Evolutionary conservation across 2,797 vertebrate genomes (phyloP), one percentile per base, ranked within the genome.

Genomic region (Gymnopithys bicolor): DNA sequence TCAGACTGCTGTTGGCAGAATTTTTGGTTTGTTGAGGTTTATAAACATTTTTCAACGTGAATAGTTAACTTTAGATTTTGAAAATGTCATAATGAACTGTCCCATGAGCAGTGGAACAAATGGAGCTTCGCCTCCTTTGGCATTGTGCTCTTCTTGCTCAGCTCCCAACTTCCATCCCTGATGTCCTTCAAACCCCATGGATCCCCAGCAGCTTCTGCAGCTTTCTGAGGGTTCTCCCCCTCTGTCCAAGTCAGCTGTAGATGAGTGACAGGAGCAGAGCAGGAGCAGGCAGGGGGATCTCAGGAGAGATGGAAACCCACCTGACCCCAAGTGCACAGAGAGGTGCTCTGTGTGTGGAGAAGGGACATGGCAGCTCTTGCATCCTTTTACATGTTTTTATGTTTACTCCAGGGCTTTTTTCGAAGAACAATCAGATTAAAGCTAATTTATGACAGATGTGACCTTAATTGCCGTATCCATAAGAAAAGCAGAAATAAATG

Each of bases 401-500:
- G 71, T 64, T 82, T 70, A 8, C 70, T 92, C 1, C 90, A 99
- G 99, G 99, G 99, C 41, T 99, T 99, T 96, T 99, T 99, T 96
- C 98, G 99, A 55, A 98, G 99, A 87, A 99, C 99, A 15, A 99
- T 99, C 97, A 97, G 99, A 86, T 97, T 99, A 97, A 99, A 99
- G 98, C 97, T 99, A 66, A 99, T 99, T 48, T 99, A 99, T 30
- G 99, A 99, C 95, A 98, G 99, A 87, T 99, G 99, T 93, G 99
- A 99, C 53, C 99, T 99, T 32, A 99, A 99, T 96, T 99, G 99
- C 97, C 98, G 99, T 55, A 99, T 99, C 96, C 99, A 99, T 97
- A 99, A 99, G 97, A 99, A 99, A 91, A 99, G 99, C 84, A 98
- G 99, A 88, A 99, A 99, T 97, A 99, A 99, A 98, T 99, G 99